Conservation (phyloP, 2,888 invertebrate species). For the Nebria brevicollis region DNA sequence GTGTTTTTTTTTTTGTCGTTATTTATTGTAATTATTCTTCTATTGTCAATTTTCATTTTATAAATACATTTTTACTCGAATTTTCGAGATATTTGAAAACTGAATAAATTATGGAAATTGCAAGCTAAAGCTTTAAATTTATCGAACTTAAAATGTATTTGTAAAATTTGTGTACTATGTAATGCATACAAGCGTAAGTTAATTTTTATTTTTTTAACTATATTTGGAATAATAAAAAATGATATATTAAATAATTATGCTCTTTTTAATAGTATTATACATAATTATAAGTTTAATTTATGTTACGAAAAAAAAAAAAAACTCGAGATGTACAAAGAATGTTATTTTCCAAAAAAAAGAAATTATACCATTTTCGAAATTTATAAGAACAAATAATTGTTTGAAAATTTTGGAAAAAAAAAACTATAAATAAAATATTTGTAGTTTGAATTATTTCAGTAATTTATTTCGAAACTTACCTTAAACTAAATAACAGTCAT, state of each 20-base stretch:
- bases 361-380: conserved; percentile 37
- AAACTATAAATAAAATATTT: conserved; percentile 45
- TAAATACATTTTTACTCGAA: background rate
- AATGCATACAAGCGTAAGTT: background rate
- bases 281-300: conserved; percentile 32
- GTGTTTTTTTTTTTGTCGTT: background rate
- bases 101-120: too few species aligned
- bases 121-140: too few species aligned
- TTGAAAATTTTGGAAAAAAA: conserved; percentile 33
- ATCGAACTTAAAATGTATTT: background rate
- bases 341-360: conserved; percentile 30
- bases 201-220: background rate
- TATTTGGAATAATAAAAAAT: background rate
- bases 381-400: conserved; percentile 32
- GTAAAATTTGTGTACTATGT: background rate
- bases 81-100: too few species aligned
- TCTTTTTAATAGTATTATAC: conserved; percentile 3
- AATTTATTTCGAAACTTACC: background rate
- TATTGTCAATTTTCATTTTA: background rate
- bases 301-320: conserved; percentile 28
- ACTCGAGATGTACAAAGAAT: conserved; percentile 31
- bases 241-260: background rate
- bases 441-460: conserved; percentile 25
- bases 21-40: background rate
- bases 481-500: background rate